Evolutionary conservation across 2,797 vertebrate genomes (phyloP).

Genomic region (Rhinogobio ventralis): DNA sequence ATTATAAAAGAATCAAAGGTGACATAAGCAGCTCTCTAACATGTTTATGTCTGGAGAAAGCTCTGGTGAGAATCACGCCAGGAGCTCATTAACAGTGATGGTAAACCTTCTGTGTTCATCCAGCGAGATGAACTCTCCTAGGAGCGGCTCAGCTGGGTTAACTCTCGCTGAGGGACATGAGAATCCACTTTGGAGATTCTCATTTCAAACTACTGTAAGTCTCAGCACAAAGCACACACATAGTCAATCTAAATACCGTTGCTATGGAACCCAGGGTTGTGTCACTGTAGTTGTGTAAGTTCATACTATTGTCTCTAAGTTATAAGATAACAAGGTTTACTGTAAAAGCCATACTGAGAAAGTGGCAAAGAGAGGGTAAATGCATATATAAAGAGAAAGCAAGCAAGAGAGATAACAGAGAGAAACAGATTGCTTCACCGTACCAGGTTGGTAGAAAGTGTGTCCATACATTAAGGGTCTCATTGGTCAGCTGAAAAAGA

Average conservation of each 20-base stretch:
- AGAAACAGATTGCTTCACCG: not conserved
- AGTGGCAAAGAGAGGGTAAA: not conserved
- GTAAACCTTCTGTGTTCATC: constrained; percentile 39
- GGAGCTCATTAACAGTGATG: constrained; percentile 70
- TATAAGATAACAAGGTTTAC: not conserved
- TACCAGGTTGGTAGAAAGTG: constrained; percentile 94
- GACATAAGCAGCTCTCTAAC: constrained; percentile 40
- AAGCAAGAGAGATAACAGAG: not conserved
- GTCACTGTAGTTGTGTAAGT: not conserved
- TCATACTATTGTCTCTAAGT: not conserved
- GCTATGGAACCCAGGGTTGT: constrained; percentile 12
- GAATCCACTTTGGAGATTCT: constrained; percentile 30
- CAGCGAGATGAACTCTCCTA: constrained; percentile 34
- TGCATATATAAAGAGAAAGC: not conserved
- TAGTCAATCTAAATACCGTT: constrained; percentile 40
- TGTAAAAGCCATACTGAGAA: constrained; percentile 7
- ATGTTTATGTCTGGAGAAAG: constrained; percentile 66
- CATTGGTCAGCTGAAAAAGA: constrained; percentile 93
- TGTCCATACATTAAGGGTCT: constrained; percentile 97
- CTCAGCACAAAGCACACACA: constrained; percentile 34
- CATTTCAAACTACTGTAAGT: constrained; percentile 28
- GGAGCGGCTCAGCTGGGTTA: constrained; percentile 56
- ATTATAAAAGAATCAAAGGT: constrained; percentile 8
- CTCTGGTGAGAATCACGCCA: constrained; percentile 54
- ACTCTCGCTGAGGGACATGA: constrained; percentile 57